Evolutionary conservation across 1,140 invertebrate species (phyloP).

Genomic region (Drosophila lacteicornis): DNA sequence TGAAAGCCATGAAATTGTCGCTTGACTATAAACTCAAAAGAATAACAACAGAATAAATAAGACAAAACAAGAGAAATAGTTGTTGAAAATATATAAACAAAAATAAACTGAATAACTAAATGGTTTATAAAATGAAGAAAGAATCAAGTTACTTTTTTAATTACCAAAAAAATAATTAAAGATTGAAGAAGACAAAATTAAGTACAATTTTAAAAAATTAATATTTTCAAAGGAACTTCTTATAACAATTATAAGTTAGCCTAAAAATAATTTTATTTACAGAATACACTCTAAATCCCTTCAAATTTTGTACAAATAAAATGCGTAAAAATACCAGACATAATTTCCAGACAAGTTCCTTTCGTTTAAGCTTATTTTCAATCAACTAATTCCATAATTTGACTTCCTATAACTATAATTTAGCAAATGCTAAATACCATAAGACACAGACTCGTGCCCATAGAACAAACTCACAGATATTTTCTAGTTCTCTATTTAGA

Average conservation of each 20-base stretch:
- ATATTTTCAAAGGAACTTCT: no score
- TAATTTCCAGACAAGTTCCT: background rate
- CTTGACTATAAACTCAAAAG: conserved; percentile 9
- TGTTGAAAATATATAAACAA: background rate
- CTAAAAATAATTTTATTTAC: no score
- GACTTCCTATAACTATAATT: background rate
- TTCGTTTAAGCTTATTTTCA: background rate
- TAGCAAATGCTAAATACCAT: background rate
- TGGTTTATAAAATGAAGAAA: no score
- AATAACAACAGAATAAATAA: background rate
- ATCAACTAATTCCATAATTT: background rate
- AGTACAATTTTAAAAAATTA: no score
- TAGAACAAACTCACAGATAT: background rate
- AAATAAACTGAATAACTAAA: background rate
- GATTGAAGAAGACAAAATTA: no score
- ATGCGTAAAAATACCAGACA: background rate
- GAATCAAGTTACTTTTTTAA: background rate
- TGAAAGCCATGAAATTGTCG: conserved; percentile 48
- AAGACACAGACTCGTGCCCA: conserved; percentile 24
- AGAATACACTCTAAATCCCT: no score
- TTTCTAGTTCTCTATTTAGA: conserved; percentile 48
- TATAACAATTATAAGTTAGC: no score
- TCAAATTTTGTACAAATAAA: background rate
- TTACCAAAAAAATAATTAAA: no score
- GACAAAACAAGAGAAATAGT: background rate